Percentiles rank a stretch among this genome's conserved stretches.
phyloP scores from a whole-genome alignment of 2,797 vertebrate genomes.

The Acomys russatus region DNA sequence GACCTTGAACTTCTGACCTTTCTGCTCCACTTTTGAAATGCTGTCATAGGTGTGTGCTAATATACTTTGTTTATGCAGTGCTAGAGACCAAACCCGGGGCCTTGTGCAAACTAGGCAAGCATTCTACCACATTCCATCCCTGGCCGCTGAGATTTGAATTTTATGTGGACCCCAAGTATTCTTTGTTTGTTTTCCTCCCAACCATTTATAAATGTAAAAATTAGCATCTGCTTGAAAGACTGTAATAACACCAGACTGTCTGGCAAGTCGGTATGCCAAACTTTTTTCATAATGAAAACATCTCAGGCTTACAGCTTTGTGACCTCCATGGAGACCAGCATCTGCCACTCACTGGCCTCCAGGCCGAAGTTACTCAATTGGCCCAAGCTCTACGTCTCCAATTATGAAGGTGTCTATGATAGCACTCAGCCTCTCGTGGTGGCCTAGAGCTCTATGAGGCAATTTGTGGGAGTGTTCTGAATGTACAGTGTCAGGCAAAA shows the following conservation, averaged over 20 bases:
- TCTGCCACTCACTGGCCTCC: neutral
- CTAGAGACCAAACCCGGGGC: neutral
- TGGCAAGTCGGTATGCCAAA: neutral
- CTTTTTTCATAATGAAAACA: neutral
- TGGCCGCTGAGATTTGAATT: conserved; percentile 25
- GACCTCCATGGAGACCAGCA: neutral
- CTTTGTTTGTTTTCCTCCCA: neutral
- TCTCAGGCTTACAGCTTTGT: neutral
- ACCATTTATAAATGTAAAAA: conserved; percentile 32
- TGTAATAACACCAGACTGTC: neutral
- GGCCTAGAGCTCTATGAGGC: neutral
- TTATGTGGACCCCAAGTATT: neutral
- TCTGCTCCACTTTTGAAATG: neutral
- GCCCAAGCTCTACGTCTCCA: neutral
- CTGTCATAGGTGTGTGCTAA: neutral
- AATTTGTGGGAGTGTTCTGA: neutral
- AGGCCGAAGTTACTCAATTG: neutral
- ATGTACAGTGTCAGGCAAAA: neutral
- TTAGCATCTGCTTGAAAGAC: neutral
- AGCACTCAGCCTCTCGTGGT: neutral
- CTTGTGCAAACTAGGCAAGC: neutral
- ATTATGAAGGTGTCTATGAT: neutral
- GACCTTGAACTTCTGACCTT: neutral
- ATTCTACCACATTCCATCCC: neutral
- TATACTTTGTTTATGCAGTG: neutral